Percentiles rank a stretch among this genome's conserved stretches.
Conservation (phyloP, 2,113 vertebrate genomes). For the Cariama cristata region DNA sequence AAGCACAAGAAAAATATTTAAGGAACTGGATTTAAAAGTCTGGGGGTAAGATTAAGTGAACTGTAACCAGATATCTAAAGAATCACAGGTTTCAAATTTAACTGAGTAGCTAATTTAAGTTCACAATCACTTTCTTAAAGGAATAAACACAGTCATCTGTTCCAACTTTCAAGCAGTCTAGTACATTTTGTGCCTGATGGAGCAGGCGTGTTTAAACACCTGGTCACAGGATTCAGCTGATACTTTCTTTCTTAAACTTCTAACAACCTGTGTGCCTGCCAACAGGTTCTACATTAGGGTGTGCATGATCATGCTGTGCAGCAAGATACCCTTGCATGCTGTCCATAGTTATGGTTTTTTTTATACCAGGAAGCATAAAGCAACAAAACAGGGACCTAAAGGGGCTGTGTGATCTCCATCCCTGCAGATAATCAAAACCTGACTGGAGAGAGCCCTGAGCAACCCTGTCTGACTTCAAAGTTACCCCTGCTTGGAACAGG, state of each 20-base stretch:
- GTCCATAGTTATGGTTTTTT: neutral
- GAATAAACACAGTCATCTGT: neutral
- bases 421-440: neutral
- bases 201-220: neutral
- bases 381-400: neutral
- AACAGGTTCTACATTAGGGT: neutral
- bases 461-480: neutral
- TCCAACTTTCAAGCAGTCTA: neutral
- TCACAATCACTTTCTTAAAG: neutral
- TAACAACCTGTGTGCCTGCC: neutral
- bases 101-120: neutral
- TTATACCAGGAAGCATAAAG: neutral
- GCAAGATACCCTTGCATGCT: neutral
- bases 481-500: neutral
- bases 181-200: neutral
- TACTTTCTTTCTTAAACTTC: neutral
- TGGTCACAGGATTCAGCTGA: neutral
- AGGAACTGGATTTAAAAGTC: neutral
- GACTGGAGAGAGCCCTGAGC: neutral
- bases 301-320: neutral
- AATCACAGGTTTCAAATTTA: neutral
- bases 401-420: neutral
- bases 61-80: neutral
- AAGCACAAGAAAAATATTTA: neutral
- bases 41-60: neutral